A percentile compares a stretch with the other conserved stretches of the same genome.
phyloP scores from a whole-genome alignment of 2,113 vertebrate genomes.

The Stegostoma tigrinum region DNA sequence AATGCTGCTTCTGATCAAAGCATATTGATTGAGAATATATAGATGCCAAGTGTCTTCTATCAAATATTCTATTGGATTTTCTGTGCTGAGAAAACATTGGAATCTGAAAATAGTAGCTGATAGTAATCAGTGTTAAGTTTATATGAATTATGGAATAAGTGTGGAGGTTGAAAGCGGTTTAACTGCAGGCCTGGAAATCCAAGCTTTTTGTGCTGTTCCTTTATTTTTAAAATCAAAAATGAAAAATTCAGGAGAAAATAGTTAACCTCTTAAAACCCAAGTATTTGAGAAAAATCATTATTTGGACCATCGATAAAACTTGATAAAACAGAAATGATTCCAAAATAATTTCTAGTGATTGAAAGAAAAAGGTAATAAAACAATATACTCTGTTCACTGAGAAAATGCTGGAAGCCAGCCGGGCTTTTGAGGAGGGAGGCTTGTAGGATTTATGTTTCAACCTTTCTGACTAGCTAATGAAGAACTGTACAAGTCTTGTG shows the following conservation, averaged over 20 bases:
- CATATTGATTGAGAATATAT: not conserved
- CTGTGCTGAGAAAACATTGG: not conserved
- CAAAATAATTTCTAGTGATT: not conserved
- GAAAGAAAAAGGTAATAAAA: not conserved
- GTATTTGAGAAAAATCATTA: not conserved
- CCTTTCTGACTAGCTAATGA: not conserved
- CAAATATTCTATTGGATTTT: not conserved
- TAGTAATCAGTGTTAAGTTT: not conserved
- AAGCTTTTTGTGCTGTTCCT: not conserved
- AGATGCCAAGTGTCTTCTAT: not conserved
- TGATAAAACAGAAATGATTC: not conserved
- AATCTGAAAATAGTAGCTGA: not conserved
- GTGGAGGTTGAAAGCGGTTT: not conserved
- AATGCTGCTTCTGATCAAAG: not conserved
- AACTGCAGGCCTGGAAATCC: not conserved
- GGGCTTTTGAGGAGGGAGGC: not conserved
- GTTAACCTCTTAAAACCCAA: not conserved
- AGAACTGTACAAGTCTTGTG: not conserved
- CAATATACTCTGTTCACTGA: not conserved
- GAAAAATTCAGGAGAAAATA: not conserved
- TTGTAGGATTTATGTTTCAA: not conserved
- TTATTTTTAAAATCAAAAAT: not conserved
- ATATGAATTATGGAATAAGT: not conserved
- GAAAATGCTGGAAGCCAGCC: not conserved
- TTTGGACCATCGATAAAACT: not conserved